These are phyloP conservation scores for Gopherus flavomarginatus DNA, from an alignment of 2,113 vertebrate species.

Conservation along the genomic window DNA sequence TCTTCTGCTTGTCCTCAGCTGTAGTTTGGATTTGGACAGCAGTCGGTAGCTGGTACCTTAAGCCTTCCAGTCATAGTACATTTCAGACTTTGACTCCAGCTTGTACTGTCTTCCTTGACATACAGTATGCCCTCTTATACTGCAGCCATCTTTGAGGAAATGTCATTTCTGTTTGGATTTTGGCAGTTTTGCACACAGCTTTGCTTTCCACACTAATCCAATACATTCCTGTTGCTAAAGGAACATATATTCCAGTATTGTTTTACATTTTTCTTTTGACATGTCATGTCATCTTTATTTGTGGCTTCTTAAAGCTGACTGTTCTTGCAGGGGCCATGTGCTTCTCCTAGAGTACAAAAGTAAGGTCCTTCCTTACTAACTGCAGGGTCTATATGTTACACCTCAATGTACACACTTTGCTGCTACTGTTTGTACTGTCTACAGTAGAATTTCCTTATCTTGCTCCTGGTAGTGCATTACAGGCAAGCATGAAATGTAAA, in stretches of 20 bases:
- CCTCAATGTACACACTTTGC: conserved; percentile 90
- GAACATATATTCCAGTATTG: conserved; percentile 73
- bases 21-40: conserved; percentile 16
- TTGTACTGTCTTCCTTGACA: conserved; percentile 56
- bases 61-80: neutral
- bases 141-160: conserved; percentile 71
- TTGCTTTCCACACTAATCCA: conserved; percentile 76
- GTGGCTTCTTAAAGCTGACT: conserved; percentile 81
- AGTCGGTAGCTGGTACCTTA: conserved; percentile 18
- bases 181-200: conserved; percentile 77
- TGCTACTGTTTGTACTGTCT: conserved; percentile 94
- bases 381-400: conserved; percentile 88
- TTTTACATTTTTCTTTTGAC: conserved; percentile 29
- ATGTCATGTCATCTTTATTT: conserved; percentile 54
- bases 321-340: conserved; percentile 80
- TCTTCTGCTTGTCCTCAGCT: neutral
- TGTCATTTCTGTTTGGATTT: conserved; percentile 65
- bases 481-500: conserved; percentile 97
- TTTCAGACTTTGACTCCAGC: conserved; percentile 66
- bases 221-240: conserved; percentile 73
- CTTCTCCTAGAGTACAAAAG: conserved; percentile 80
- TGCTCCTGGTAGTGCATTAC: conserved; percentile 91
- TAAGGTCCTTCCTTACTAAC: conserved; percentile 83
- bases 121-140: conserved; percentile 65
- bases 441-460: conserved; percentile 87